Evolutionary conservation across 2,888 invertebrate genomes (phyloP).

Genomic region (Pemphredon lugubris): DNA sequence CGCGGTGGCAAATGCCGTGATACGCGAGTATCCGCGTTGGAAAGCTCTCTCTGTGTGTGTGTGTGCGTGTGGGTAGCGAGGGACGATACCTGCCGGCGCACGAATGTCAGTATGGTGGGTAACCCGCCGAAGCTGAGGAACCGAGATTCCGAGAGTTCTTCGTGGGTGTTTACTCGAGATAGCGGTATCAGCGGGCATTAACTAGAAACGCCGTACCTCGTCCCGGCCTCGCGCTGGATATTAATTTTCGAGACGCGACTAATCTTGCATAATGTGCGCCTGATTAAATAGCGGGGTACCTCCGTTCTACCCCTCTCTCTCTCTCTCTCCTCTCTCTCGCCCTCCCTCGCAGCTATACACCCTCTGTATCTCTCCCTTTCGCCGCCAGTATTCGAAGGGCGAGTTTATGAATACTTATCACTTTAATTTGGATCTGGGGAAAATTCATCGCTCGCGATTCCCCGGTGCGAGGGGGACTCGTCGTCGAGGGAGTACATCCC

Average conservation of each 20-base stretch:
- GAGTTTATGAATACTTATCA: no score
- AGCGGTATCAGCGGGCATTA: constrained; percentile 69
- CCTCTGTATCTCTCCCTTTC: no score
- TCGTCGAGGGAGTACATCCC: no score
- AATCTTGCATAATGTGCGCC: constrained; percentile 75
- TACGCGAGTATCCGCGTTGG: constrained; percentile 25
- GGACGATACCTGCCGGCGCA: not conserved
- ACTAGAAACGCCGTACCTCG: constrained; percentile 40
- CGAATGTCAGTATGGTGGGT: constrained; percentile 19
- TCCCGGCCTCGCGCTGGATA: constrained; percentile 65
- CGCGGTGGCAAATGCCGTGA: constrained; percentile 27
- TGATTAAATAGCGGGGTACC: constrained; percentile 70
- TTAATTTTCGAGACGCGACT: constrained; percentile 75
- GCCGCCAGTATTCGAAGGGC: no score
- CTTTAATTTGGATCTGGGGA: no score
- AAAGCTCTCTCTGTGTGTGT: no score
- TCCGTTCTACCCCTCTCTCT: constrained; percentile 1
- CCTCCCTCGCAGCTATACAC: not conserved
- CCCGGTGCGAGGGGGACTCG: no score
- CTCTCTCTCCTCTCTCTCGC: not conserved
- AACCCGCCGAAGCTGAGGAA: constrained; percentile 18
- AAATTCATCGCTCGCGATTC: no score
- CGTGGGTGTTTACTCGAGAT: constrained; percentile 70
- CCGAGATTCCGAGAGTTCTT: constrained; percentile 61
- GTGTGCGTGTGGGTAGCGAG: not conserved